Conservation (phyloP, 2,888 invertebrate genomes). For the Caenorhabditis zanzibari region DNA sequence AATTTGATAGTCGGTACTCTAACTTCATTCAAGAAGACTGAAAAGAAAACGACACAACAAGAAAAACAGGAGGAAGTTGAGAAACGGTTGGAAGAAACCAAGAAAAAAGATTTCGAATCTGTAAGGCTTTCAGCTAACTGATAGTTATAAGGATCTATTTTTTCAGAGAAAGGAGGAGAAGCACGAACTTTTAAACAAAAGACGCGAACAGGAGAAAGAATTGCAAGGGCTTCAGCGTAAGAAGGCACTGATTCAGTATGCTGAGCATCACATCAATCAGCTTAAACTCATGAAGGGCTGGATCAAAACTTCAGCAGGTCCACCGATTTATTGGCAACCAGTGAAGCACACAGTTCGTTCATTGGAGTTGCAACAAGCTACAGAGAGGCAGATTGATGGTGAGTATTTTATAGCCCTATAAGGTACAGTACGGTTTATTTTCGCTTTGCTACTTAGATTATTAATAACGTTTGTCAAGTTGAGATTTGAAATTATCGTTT, state of each 20-base stretch:
- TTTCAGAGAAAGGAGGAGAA: slow-evolving; percentile 87
- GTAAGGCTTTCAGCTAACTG: slow-evolving; percentile 83
- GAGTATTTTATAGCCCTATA: too few species aligned
- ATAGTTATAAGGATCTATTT: background rate
- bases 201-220: slow-evolving; percentile 92
- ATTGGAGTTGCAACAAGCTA: slow-evolving; percentile 87
- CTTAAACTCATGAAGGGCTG: slow-evolving; percentile 89
- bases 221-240: slow-evolving; percentile 93
- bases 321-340: slow-evolving; percentile 92
- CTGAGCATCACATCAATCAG: slow-evolving; percentile 91
- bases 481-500: slow-evolving; percentile 8
- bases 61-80: slow-evolving; percentile 93
- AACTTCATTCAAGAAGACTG: slow-evolving; percentile 95
- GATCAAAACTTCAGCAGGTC: slow-evolving; percentile 92
- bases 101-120: slow-evolving; percentile 91
- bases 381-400: slow-evolving; percentile 85
- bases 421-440: too few species aligned
- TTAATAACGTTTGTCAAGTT: too few species aligned
- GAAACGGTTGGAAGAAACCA: slow-evolving; percentile 94
- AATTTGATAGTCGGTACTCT: slow-evolving; percentile 92
- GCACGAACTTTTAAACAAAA: slow-evolving; percentile 90
- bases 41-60: slow-evolving; percentile 87
- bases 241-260: slow-evolving; percentile 84
- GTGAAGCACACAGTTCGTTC: slow-evolving; percentile 89
- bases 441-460: too few species aligned